These are phyloP conservation scores for Cerastis rubricosa DNA, from an alignment of 2,888 invertebrate genomes.

Conservation along the genomic window DNA sequence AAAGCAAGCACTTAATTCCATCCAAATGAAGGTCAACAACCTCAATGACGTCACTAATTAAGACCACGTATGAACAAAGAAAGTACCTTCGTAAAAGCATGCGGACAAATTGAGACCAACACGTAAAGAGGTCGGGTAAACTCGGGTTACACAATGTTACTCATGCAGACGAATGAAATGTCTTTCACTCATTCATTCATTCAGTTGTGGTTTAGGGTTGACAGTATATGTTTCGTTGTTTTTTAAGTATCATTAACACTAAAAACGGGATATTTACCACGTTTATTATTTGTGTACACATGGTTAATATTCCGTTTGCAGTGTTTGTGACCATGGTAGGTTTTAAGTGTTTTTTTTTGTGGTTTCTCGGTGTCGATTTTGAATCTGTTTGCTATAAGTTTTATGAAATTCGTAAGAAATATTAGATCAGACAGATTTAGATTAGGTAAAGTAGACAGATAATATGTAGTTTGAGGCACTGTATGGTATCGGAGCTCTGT, in stretches of 20 bases:
- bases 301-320: no score
- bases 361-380: background rate
- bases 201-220: constrained; percentile 56
- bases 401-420: no score
- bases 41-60: constrained; percentile 58
- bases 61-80: constrained; percentile 46
- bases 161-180: constrained; percentile 66
- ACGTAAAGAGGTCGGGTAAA: constrained; percentile 62
- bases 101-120: constrained; percentile 56
- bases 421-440: no score
- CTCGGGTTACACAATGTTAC: constrained; percentile 67
- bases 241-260: no score
- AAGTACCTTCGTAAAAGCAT: constrained; percentile 50
- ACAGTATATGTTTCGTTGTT: background rate
- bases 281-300: no score
- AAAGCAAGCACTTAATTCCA: background rate
- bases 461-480: no score
- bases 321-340: no score
- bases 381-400: background rate
- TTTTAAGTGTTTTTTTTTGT: background rate
- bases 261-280: no score
- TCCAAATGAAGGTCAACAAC: constrained; percentile 27
- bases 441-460: no score
- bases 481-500: no score
- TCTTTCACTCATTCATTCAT: constrained; percentile 69